Evolutionary conservation across 1,140 invertebrate species (phyloP), one percentile per base, ranked within the genome.

Genomic region (Macrostomum lignano): DNA sequence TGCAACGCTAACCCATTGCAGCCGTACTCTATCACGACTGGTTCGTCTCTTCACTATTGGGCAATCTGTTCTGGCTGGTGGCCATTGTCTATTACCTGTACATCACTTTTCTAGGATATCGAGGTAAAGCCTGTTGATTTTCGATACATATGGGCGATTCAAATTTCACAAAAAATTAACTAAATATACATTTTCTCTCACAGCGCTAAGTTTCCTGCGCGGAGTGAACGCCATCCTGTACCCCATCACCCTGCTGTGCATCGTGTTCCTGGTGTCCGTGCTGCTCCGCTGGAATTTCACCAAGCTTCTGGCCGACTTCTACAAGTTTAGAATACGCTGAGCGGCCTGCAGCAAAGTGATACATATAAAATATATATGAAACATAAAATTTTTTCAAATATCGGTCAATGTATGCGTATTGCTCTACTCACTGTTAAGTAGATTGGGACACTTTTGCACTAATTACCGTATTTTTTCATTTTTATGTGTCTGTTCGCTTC

Each of bases 101-200:
- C 49, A 91, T 94, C 40, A 91, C 84, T 29, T 94, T 94, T 55
- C 65, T 96, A 38, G 88, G 88, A 40, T 96, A 93, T 52, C 84
- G 74, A 56, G 78, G 77, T 82, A 55, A 71, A 71, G 67, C 45
- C 30, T 32, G 15, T 20, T 25, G 24, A 11, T 39, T 21, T 26
- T 9, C 14, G 10, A 14, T 7, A 20, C 28, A 9, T 21, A 13
- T 13, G 30, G 25, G 15, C 17, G 13, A 31, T 32, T 20, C 29
- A 4, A 15, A 9, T 37, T 32, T 38, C 10, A 14, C 6, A 19
- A 31, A 7, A 25, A 21, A 17, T 6, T 29, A 7, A 30, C 15
- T n/a, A 3, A n/a, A 14, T 5, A 6, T 17, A 3, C 21, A 40
- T 35, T 15, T 33, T 36, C 41, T 24, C 32, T 57, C 68, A 41